Evolutionary conservation across 2,113 vertebrate genomes (phyloP).

Genomic region (Tachuris rubrigastra): DNA sequence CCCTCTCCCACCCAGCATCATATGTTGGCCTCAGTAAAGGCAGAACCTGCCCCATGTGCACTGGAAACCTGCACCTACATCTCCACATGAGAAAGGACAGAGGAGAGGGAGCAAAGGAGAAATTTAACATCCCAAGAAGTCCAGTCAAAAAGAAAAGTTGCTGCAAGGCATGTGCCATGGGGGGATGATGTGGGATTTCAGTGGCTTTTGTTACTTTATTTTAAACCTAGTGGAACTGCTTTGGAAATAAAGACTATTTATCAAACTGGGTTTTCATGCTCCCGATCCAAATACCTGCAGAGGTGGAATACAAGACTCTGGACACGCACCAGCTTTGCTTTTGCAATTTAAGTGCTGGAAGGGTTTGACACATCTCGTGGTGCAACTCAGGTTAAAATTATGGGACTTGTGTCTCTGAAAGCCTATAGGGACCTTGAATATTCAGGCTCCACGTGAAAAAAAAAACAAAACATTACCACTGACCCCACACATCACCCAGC

Average conservation of each 20-base stretch:
- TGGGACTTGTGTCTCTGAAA: background rate
- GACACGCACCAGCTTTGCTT: background rate
- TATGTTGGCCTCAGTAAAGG: background rate
- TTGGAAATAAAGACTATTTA: background rate
- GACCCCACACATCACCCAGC: background rate
- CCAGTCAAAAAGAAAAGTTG: background rate
- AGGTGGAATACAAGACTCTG: background rate
- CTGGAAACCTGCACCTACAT: background rate
- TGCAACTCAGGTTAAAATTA: background rate
- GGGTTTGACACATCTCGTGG: accelerated
- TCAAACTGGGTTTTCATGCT: background rate
- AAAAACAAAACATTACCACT: background rate
- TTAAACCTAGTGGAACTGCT: background rate
- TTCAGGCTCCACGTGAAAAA: background rate
- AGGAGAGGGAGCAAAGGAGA: background rate
- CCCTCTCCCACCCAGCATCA: background rate
- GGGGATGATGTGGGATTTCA: background rate
- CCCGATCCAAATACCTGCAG: background rate
- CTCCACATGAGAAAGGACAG: background rate
- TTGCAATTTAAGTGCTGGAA: background rate
- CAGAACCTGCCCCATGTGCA: background rate
- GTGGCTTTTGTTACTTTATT: background rate
- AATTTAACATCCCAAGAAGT: background rate
- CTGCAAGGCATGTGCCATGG: background rate
- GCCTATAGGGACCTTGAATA: background rate